Percentiles rank a stretch among this genome's conserved stretches.
These are phyloP conservation scores for Leptinotarsa undecemlineata DNA, from an alignment of 1,140 invertebrate genomes.

Conservation along the genomic window DNA sequence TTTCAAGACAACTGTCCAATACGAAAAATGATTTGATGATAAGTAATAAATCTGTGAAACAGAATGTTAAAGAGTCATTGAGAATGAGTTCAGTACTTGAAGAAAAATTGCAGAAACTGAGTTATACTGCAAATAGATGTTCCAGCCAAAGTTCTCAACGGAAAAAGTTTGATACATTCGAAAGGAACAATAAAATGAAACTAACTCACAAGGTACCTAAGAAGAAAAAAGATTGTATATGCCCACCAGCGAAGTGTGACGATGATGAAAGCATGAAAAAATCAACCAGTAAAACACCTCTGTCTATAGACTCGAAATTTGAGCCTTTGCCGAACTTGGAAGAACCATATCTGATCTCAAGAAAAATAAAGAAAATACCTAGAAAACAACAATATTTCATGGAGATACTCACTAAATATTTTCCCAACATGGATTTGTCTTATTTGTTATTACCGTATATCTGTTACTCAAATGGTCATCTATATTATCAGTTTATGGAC, in stretches of 20 bases:
- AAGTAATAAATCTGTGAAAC: neutral
- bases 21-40: neutral
- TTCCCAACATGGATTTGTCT: conserved; percentile 46
- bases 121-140: neutral
- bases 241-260: neutral
- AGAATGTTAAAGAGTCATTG: neutral
- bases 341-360: conserved; percentile 11
- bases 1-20: neutral
- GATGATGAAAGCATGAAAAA: neutral
- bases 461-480: conserved; percentile 44
- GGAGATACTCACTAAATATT: conserved; percentile 42
- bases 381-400: conserved; percentile 41
- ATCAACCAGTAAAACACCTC: neutral
- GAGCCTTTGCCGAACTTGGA: conserved; percentile 5
- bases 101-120: conserved; percentile 3
- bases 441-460: conserved; percentile 43
- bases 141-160: neutral
- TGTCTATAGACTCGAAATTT: neutral
- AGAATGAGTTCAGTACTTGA: neutral
- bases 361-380: conserved; percentile 33
- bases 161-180: neutral
- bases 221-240: neutral
- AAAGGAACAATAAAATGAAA: neutral
- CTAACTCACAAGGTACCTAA: neutral
- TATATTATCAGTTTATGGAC: conserved; percentile 41